These are phyloP conservation scores for Antechinus stuartii DNA, from an alignment of 2,113 vertebrate genomes.

Conservation along the genomic window DNA sequence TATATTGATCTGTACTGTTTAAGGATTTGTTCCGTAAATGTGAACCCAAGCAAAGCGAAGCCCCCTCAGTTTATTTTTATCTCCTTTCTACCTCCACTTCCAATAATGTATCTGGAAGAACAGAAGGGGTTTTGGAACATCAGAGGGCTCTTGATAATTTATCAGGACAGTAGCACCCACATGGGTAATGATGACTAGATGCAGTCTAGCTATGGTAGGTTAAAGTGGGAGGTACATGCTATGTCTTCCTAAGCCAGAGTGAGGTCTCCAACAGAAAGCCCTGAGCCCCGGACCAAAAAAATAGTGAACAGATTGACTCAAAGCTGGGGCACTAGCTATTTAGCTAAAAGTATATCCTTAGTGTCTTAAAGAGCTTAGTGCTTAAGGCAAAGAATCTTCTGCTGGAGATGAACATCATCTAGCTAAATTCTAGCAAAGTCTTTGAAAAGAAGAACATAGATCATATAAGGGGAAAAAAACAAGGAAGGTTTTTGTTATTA, in stretches of 20 bases:
- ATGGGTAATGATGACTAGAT: neutral
- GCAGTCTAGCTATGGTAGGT: neutral
- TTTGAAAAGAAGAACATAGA: neutral
- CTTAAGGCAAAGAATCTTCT: neutral
- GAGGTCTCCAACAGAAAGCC: neutral
- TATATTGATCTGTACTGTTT: neutral
- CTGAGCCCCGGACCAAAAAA: neutral
- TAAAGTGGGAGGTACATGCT: neutral
- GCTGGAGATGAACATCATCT: neutral
- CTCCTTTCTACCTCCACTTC: neutral
- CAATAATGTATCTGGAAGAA: neutral
- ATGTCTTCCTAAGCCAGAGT: neutral
- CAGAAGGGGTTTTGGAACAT: neutral
- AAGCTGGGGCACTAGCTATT: neutral
- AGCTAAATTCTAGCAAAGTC: neutral
- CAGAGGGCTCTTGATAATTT: neutral
- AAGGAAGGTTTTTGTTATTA: neutral
- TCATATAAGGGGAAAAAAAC: neutral
- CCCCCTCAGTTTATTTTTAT: neutral
- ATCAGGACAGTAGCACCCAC: neutral
- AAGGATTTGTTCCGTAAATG: neutral
- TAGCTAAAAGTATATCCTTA: neutral
- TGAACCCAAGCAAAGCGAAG: neutral
- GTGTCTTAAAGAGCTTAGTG: neutral
- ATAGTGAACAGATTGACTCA: neutral